Percentiles rank a stretch among this genome's conserved stretches.
phyloP scores from a whole-genome alignment of 2,888 invertebrate genomes.

The Coremacera marginata region DNA sequence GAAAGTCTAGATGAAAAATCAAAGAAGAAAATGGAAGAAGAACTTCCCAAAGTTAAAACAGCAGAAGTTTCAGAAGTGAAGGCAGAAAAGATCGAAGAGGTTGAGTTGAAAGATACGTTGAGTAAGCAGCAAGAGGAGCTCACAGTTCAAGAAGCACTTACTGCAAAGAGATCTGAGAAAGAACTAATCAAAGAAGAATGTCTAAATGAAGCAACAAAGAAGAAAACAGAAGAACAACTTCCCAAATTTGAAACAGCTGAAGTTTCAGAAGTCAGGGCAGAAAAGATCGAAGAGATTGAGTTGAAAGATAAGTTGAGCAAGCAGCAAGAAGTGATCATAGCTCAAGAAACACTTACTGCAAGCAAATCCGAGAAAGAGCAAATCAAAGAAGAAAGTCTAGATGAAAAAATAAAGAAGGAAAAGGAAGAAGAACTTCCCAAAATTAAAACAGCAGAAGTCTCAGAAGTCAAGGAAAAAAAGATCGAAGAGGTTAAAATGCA shows the following conservation, averaged over 20 bases:
- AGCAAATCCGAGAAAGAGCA: constrained; percentile 40
- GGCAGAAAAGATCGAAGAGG: constrained; percentile 14
- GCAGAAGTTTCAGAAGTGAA: constrained; percentile 30
- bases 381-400: constrained; percentile 27
- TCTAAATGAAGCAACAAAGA: constrained; percentile 45
- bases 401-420: constrained; percentile 22
- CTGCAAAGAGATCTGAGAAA: neutral
- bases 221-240: constrained; percentile 38
- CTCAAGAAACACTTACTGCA: neutral
- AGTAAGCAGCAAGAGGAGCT: constrained; percentile 12
- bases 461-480: constrained; percentile 31
- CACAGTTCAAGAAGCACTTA: constrained; percentile 13
- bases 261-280: constrained; percentile 28
- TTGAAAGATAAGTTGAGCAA: neutral
- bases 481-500: constrained; percentile 37
- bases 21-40: neutral
- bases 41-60: neutral
- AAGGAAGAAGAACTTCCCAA: neutral
- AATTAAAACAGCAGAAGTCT: neutral
- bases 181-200: constrained; percentile 49
- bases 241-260: constrained; percentile 44
- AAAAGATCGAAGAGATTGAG: neutral
- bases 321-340: constrained; percentile 22
- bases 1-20: constrained; percentile 27
- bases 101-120: constrained; percentile 31